Base-by-base conservation (phyloP, 2,888 invertebrate genomes). In the Bimastos eiseni region DNA sequence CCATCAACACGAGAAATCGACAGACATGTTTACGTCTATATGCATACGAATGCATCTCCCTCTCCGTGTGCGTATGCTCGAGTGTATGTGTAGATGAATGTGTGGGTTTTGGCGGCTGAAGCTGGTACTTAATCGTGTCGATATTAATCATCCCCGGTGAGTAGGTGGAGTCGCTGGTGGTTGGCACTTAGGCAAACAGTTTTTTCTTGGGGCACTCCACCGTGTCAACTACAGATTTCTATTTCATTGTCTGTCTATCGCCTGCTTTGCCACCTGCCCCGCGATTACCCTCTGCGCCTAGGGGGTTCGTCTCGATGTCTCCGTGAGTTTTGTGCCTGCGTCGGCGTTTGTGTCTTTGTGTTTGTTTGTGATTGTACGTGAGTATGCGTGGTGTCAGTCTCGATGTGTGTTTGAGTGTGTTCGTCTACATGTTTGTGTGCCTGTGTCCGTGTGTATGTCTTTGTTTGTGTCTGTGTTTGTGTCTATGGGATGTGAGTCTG, bases 361-460 rank as follows among this genome's bases (percentile, higher is more conserved):
- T 24, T 21, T 44, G 44, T 44, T 17, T 17, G 3, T 89, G 89
- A 13, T 36, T 86, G 15, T 83, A 86, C 84, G 55, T 86, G 90
- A 86, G 55, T 83, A 86, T 86, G 34, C 84, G 86, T 83, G 86
- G 84, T 83, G 84, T 30, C 84, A 41, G 38, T 30, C 44, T 37
- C n/a, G n/a, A n/a, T n/a, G 34, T 90, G 34, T 49, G 34, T 36
- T 19, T 36, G 55, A 38, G 34, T 90, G 33, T 70, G 41, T 90
- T 24, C 15, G 36, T 55, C 15, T 34, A 55, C 2, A 19, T 36
- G 70, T 86, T 15, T 90, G 6, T 90, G 34, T 88, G 88, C 88
- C 3, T 41, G 88, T 88, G 36, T 84, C 33, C 88, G 13, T 90
- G 90, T 41, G 70, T 88, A 44, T 90, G 33, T 88, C 86, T 90